Evolutionary conservation across 2,888 invertebrate species (phyloP), one percentile per base, ranked within the genome.

Genomic region (Pharmacophagus antenor): DNA sequence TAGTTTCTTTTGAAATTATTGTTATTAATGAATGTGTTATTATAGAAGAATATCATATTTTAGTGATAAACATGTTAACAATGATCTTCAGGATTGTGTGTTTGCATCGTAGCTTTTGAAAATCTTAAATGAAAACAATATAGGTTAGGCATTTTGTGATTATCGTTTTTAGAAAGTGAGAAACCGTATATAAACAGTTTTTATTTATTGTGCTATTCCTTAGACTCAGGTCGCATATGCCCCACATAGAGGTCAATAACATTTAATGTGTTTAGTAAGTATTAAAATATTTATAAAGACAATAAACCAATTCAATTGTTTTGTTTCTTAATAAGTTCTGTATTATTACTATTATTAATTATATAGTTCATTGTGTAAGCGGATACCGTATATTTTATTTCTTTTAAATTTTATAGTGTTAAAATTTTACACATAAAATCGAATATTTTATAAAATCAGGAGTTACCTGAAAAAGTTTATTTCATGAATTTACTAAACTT

Each of bases 141-240:
- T 51, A 52, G 57, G 63, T 63, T 62, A 62, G 10, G 48, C 31
- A 54, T 61, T 61, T 51, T 54, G 46, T 58, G 55, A 53, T 44
- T 41, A 51, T 56, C 21, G n/a, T 52, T 58, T 61, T 61, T 61
- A 63, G 63, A 65, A 63, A 65, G 65, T 65, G 47, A n/a, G n/a
- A 25, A 47, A 17, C 55, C 55, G 17, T 60, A 55, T 22, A 37
- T 18, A 54, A 54, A 44, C 54, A 61, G 57, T 65, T 63, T 64
- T 58, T 63, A 65, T 65, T 66, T 65, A 65, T 62, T 50, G 59
- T 53, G 47, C 17, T 27, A 57, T 56, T 52, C 44, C 53, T 37
- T 37, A n/a, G 25, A 52, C 21, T 48, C 56, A 46, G 60, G 18
- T 52, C 51, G 52, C 57, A 25, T 56, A 53, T 58, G 62, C 10